Evolutionary conservation across 2,113 vertebrate genomes (phyloP).

Genomic region (Anseranas semipalmata): DNA sequence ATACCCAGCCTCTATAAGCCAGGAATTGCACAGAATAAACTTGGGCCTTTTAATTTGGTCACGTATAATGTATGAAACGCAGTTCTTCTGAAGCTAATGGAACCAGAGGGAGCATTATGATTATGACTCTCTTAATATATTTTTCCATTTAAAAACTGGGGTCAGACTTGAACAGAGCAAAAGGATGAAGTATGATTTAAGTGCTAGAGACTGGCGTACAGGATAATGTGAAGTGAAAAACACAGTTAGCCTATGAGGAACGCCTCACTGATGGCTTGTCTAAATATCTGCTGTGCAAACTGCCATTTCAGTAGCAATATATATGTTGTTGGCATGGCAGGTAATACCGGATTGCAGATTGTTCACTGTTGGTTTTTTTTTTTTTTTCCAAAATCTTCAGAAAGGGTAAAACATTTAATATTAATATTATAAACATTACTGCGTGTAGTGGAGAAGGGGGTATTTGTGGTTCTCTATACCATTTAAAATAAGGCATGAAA

Average conservation of each 20-base stretch:
- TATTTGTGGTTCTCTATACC: not conserved
- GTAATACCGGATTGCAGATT: not conserved
- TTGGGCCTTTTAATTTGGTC: slow-evolving; percentile 44
- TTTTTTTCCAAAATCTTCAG: not conserved
- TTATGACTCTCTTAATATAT: slow-evolving; percentile 23
- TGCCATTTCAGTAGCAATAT: not conserved
- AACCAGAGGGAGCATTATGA: slow-evolving; percentile 19
- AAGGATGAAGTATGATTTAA: not conserved
- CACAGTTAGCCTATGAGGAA: not conserved
- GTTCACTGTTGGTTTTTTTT: not conserved
- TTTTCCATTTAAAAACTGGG: slow-evolving; percentile 28
- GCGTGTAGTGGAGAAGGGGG: not conserved
- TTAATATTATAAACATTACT: not conserved
- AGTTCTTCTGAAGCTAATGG: slow-evolving; percentile 29
- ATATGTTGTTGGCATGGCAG: not conserved
- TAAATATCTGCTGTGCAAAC: not conserved
- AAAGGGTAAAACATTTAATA: not conserved
- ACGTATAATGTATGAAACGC: not conserved
- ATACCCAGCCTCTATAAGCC: not conserved
- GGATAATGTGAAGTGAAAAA: not conserved
- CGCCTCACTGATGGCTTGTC: not conserved
- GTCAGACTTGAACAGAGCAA: slow-evolving; percentile 1
- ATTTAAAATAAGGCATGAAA: not conserved
- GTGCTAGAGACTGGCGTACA: not conserved
- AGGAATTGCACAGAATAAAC: not conserved